These are phyloP conservation scores for Dufourea novaeangliae DNA, from an alignment of 1,140 invertebrate species.

Conservation along the genomic window DNA sequence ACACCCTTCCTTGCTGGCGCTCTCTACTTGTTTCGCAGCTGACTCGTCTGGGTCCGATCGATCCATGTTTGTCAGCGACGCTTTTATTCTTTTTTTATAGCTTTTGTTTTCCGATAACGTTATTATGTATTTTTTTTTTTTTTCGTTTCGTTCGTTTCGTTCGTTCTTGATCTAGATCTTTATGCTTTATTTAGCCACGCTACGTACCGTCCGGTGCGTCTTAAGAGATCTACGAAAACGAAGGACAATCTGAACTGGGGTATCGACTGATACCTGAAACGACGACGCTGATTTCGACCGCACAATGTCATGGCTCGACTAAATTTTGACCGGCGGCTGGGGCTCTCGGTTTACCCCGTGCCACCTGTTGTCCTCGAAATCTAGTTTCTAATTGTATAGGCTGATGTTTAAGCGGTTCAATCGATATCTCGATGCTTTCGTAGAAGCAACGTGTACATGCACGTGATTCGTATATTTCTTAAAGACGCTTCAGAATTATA, in stretches of 20 bases:
- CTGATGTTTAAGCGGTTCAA: background rate
- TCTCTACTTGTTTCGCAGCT: conserved; percentile 43
- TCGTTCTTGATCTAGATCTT: no score
- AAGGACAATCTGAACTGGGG: background rate
- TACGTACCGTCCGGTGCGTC: conserved; percentile 17
- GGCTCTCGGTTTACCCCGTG: background rate
- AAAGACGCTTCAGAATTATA: conserved; percentile 35
- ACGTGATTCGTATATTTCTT: conserved; percentile 37
- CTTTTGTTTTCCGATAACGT: background rate
- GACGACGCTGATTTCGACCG: background rate
- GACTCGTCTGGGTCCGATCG: conserved; percentile 55
- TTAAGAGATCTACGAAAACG: conserved; percentile 49
- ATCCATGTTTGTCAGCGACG: conserved; percentile 53
- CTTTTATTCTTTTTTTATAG: conserved; percentile 15
- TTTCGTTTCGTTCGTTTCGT: background rate
- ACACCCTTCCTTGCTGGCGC: conserved; percentile 68
- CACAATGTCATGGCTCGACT: background rate
- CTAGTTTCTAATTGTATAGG: conserved; percentile 4
- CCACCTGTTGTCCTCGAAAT: conserved; percentile 7
- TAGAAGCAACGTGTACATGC: background rate
- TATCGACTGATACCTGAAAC: conserved; percentile 33
- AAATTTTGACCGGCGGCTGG: background rate
- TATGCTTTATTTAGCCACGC: background rate
- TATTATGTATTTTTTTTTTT: background rate
- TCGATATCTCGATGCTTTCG: background rate